These are phyloP conservation scores for Venusia cambrica DNA, from an alignment of 2,888 invertebrate species.

Conservation along the genomic window DNA sequence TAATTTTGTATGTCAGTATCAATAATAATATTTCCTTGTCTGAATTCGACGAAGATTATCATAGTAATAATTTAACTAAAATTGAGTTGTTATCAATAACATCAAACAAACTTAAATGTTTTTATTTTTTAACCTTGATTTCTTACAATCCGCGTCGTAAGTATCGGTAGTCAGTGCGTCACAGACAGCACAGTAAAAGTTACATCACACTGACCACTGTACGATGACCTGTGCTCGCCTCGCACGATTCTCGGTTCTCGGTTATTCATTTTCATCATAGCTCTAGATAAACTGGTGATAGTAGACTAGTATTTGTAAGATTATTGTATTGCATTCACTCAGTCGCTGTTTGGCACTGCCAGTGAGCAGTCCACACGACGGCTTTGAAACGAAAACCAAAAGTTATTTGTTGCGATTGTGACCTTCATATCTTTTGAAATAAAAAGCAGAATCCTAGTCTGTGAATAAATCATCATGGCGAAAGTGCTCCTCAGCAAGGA, in stretches of 20 bases:
- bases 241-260: conserved; percentile 1
- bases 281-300: conserved; percentile 17
- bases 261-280: conserved; percentile 12
- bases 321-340: conserved; percentile 27
- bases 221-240: conserved; percentile 2
- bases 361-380: conserved; percentile 78
- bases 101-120: background rate
- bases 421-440: conserved; percentile 12
- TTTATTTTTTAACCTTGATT: conserved; percentile 5
- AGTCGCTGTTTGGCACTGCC: conserved; percentile 73
- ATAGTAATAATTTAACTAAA: no score
- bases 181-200: background rate
- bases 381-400: conserved; percentile 32
- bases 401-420: conserved; percentile 12
- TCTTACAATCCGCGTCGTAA: conserved; percentile 1
- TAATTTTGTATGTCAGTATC: no score
- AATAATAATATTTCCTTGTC: no score
- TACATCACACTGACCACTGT: conserved; percentile 8
- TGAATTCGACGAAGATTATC: no score
- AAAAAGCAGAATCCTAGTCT: conserved; percentile 24
- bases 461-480: conserved; percentile 68
- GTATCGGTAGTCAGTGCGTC: no score
- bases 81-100: no score
- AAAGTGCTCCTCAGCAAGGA: conserved; percentile 84
- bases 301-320: conserved; percentile 13